These are phyloP conservation scores for Schizotus pectinicornis DNA, from an alignment of 2,888 invertebrate species.

Conservation along the genomic window DNA sequence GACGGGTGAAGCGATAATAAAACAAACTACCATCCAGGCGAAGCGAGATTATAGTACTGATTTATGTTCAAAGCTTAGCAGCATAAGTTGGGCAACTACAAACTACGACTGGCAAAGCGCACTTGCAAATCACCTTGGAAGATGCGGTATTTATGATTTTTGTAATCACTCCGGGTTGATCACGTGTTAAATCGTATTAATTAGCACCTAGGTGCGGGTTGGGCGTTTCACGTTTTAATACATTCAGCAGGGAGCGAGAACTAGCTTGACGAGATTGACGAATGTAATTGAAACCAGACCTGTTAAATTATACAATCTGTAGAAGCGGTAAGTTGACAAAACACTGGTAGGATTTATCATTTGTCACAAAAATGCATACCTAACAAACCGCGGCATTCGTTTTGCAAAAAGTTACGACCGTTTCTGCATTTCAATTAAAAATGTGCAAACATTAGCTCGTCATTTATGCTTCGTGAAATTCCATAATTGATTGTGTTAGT, in stretches of 20 bases:
- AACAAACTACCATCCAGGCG: conserved; percentile 40
- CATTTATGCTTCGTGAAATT: conserved; percentile 50
- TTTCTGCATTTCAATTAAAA: conserved; percentile 56
- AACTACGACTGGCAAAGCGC: too few relatives aligned
- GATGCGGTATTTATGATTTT: background rate
- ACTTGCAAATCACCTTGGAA: background rate
- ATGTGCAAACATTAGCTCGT: conserved; percentile 54
- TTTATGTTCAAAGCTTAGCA: conserved; percentile 13
- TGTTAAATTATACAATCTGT: conserved; percentile 50
- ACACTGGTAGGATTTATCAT: conserved; percentile 52
- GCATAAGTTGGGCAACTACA: conserved; percentile 1
- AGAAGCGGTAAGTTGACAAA: conserved; percentile 51
- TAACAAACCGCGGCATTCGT: conserved; percentile 52
- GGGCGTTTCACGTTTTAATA: conserved; percentile 23
- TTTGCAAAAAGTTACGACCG: conserved; percentile 40
- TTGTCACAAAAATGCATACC: conserved; percentile 56
- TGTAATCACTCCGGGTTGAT: background rate
- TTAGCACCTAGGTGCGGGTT: conserved; percentile 27
- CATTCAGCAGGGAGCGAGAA: conserved; percentile 33
- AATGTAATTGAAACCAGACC: conserved; percentile 48
- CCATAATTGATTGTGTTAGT: conserved; percentile 53
- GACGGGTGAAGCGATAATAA: conserved; percentile 43
- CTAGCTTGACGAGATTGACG: conserved; percentile 32
- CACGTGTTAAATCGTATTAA: conserved; percentile 29
- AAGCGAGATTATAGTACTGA: conserved; percentile 33